Evolutionary conservation across 2,797 vertebrate species (phyloP).

Genomic region (Melanotaenia parkinsoni): DNA sequence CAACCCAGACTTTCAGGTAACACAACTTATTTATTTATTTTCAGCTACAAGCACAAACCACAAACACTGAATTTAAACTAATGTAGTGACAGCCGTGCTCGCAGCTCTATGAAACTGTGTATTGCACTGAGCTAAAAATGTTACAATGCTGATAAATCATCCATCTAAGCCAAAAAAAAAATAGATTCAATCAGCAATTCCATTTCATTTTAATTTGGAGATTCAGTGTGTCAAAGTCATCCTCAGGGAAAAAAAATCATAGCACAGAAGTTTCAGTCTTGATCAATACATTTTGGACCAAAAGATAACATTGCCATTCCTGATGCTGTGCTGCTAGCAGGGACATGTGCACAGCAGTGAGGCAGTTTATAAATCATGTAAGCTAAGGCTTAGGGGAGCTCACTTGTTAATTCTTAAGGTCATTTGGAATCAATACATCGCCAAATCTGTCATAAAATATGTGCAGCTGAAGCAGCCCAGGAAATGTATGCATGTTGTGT

Average conservation of each 20-base stretch:
- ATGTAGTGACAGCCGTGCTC: background rate
- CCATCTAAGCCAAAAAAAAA: background rate
- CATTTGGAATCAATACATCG: constrained; percentile 26
- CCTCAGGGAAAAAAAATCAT: background rate
- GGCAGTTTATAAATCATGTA: constrained; percentile 4
- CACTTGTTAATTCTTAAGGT: constrained; percentile 34
- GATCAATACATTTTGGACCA: background rate
- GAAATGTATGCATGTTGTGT: constrained; percentile 25
- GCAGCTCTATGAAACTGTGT: background rate
- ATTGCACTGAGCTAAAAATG: background rate
- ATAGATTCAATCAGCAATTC: background rate
- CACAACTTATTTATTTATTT: background rate
- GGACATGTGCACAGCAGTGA: background rate
- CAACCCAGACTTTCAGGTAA: constrained; percentile 97
- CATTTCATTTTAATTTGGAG: background rate
- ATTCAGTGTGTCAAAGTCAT: background rate
- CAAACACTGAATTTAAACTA: background rate
- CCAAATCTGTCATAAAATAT: constrained; percentile 30
- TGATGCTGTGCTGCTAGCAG: background rate
- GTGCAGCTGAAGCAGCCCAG: constrained; percentile 16
- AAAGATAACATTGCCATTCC: background rate
- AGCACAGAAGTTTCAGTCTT: constrained; percentile 1
- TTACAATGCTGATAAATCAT: background rate
- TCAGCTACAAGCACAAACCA: background rate
- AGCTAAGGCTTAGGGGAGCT: background rate